Conservation (phyloP, 2,888 invertebrate genomes). For the Drosophila borborema region DNA sequence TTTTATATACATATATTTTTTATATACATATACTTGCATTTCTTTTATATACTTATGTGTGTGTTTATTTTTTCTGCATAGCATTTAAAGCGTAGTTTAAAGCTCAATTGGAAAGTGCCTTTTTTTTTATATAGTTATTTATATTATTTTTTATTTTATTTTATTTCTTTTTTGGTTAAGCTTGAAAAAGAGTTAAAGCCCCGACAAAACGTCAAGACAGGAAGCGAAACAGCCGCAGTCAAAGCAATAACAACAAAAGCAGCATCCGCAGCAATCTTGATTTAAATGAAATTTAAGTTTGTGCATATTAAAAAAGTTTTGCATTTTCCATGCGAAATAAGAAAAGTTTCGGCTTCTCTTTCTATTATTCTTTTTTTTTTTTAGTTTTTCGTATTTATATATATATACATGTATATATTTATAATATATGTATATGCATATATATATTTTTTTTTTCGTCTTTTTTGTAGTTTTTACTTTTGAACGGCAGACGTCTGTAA, state of each 20-base stretch:
- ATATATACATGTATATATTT: not conserved
- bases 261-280: conserved; percentile 65
- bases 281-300: conserved; percentile 80
- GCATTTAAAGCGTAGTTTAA: conserved; percentile 32
- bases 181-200: conserved; percentile 55
- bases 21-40: conserved; percentile 6
- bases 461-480: conserved; percentile 41
- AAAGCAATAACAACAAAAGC: conserved; percentile 23
- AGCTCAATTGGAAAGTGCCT: conserved; percentile 29
- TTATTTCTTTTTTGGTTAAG: not conserved
- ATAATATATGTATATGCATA: not conserved
- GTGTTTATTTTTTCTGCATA: conserved; percentile 13
- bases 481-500: conserved; percentile 21
- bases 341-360: conserved; percentile 70
- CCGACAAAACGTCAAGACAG: conserved; percentile 34
- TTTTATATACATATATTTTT: not conserved
- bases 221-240: conserved; percentile 28
- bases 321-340: conserved; percentile 76
- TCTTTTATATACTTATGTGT: conserved; percentile 8
- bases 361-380: conserved; percentile 28
- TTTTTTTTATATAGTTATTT: not conserved
- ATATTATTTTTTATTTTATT: not conserved
- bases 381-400: not conserved
- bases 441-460: conserved; percentile 12
- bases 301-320: conserved; percentile 78